Evolutionary conservation across 2,113 vertebrate species (phyloP), one percentile per base, ranked within the genome.

Genomic region (Ictidomys tridecemlineatus): DNA sequence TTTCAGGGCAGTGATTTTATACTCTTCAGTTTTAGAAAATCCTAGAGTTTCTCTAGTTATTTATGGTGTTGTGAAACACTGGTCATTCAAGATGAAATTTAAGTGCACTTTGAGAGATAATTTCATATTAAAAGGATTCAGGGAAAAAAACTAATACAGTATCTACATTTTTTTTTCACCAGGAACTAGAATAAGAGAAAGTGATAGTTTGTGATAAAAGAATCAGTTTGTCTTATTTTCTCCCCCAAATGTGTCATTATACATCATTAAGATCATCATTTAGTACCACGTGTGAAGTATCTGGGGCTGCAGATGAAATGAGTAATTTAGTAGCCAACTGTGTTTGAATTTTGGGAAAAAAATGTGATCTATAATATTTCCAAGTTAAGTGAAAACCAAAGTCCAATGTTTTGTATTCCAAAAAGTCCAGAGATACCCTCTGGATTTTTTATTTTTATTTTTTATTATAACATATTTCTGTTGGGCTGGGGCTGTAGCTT

Each of bases 81-180:
- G 13, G 37, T 45, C 56, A 79, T 16, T 89, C 20, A 48, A 48
- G 17, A 32, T 91, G 63, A 87, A 87, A 70, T 76, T 77, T 30
- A 70, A 88, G 70, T 94, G 77, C 34, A 80, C 37, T 22, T 48
- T 51, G 37, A 82, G 82, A 91, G 87, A 53, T 91, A 48, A 92
- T 87, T 63, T 48, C 3, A 5, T 76, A 45, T 53, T 12, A 45
- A 87, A 69, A 87, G 39, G 53, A 42, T 28, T 20, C 48, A 82
- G 28, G 69, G 82, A 39, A 80, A 5, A 61, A 77, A 70, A 42
- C 53, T 65, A 42, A 61, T 51, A 7, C 13, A 45, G 18, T 48
- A 39, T 63, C 53, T 88, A 72, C 63, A 45, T 63, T 12, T 45
- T 28, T 85, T 89, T 84, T 84, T 12, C 9, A 48, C 34, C 51